phyloP scores from a whole-genome alignment of 2,888 invertebrate species.

The Agrotis segetum region DNA sequence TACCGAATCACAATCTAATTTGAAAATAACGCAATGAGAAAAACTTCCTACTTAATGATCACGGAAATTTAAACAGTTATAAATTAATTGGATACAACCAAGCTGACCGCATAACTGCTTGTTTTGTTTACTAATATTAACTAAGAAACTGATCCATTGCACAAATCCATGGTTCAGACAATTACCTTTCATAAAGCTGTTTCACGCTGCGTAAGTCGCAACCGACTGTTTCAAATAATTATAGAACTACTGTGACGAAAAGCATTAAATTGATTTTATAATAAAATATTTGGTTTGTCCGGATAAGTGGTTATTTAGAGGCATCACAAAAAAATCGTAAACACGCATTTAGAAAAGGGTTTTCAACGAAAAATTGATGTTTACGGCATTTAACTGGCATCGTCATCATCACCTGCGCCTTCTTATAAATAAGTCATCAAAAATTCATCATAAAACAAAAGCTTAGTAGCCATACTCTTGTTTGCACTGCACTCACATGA shows the following conservation, averaged over 20 bases:
- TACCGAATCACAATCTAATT: conserved; percentile 2
- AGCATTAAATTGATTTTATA: conserved; percentile 68
- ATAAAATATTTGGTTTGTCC: conserved; percentile 12
- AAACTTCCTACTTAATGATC: conserved; percentile 14
- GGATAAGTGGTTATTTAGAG: not conserved
- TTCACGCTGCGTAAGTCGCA: conserved; percentile 67
- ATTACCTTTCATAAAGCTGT: conserved; percentile 65
- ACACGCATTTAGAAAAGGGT: too few relatives aligned
- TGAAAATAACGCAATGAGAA: not conserved
- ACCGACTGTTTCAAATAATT: conserved; percentile 61
- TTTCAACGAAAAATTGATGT: too few relatives aligned
- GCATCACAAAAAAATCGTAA: not conserved
- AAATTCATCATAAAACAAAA: not conserved
- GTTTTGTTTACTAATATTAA: conserved; percentile 61
- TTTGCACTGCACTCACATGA: not conserved
- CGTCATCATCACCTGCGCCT: too few relatives aligned
- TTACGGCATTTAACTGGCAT: too few relatives aligned
- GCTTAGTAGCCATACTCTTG: not conserved
- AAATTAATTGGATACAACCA: conserved; percentile 31
- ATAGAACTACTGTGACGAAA: conserved; percentile 66
- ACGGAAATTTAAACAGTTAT: conserved; percentile 33
- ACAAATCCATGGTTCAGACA: conserved; percentile 64
- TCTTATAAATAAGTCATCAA: too few relatives aligned
- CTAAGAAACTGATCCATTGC: conserved; percentile 58
- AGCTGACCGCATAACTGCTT: conserved; percentile 51